phyloP scores from a whole-genome alignment of 1,140 invertebrate genomes.

The Adoxophyes honmai region DNA sequence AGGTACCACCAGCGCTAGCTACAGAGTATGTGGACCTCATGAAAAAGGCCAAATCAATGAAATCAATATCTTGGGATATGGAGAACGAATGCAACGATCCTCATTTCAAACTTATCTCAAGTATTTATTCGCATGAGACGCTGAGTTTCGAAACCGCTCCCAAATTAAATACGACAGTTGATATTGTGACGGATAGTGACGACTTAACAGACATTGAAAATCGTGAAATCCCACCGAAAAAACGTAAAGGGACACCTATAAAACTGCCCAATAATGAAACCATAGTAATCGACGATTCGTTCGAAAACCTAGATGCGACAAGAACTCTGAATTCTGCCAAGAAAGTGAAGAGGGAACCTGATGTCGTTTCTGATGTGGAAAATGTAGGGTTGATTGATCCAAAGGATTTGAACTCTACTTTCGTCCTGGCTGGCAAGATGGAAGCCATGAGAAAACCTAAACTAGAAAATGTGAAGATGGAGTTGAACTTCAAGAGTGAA shows the following conservation, averaged over 20 bases:
- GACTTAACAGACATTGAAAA: slow-evolving; percentile 58
- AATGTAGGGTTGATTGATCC: slow-evolving; percentile 51
- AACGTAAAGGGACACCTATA: slow-evolving; percentile 60
- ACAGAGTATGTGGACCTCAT: slow-evolving; percentile 65
- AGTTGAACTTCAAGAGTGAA: slow-evolving; percentile 20
- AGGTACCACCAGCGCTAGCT: slow-evolving; percentile 55
- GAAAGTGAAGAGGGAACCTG: slow-evolving; percentile 46
- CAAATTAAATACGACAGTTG: slow-evolving; percentile 37
- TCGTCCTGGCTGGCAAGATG: slow-evolving; percentile 58
- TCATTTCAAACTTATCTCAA: slow-evolving; percentile 57
- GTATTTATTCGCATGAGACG: slow-evolving; percentile 45
- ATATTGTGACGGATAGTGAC: slow-evolving; percentile 49
- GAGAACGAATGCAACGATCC: slow-evolving; percentile 37
- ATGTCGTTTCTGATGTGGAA: slow-evolving; percentile 34
- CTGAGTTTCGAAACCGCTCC: slow-evolving; percentile 32
- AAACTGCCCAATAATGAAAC: slow-evolving; percentile 61
- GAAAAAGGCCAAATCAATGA: slow-evolving; percentile 64
- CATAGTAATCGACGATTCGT: slow-evolving; percentile 63
- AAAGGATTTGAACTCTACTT: slow-evolving; percentile 67
- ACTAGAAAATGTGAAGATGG: slow-evolving; percentile 27
- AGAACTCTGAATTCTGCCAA: slow-evolving; percentile 53
- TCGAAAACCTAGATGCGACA: slow-evolving; percentile 52
- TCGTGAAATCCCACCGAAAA: slow-evolving; percentile 35
- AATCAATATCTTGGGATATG: slow-evolving; percentile 63
- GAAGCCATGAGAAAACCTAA: slow-evolving; percentile 47